Conservation (phyloP, 1,140 invertebrate genomes). For the Drosophila kurseongensis region DNA sequence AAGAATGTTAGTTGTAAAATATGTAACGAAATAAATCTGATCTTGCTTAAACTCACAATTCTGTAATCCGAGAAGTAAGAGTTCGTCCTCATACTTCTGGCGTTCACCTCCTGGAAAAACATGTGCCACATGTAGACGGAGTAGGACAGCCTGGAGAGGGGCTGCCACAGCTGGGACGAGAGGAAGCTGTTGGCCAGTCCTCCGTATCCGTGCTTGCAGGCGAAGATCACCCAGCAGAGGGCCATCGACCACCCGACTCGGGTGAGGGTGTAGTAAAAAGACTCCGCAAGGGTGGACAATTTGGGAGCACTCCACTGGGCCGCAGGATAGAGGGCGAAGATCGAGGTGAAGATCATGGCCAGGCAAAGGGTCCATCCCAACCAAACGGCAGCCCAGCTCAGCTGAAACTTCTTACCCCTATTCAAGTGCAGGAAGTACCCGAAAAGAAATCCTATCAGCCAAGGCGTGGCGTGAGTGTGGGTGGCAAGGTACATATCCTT, state of each 20-base stretch:
- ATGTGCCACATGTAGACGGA: constrained; percentile 85
- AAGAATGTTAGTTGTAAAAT: not conserved
- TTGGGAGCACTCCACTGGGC: constrained; percentile 49
- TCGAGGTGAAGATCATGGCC: constrained; percentile 58
- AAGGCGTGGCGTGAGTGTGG: constrained; percentile 57
- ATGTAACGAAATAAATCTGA: not conserved
- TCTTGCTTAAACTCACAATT: constrained; percentile 20
- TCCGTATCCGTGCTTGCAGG: constrained; percentile 88
- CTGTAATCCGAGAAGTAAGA: constrained; percentile 53
- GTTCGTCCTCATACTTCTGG: constrained; percentile 22
- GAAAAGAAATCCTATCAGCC: constrained; percentile 62
- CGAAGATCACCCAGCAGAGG: constrained; percentile 89
- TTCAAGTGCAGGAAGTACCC: constrained; percentile 59
- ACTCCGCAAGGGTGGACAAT: constrained; percentile 82
- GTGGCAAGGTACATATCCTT: constrained; percentile 53
- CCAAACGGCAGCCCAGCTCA: constrained; percentile 32
- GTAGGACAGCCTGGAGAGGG: constrained; percentile 85
- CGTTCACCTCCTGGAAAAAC: constrained; percentile 51
- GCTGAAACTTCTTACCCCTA: constrained; percentile 27
- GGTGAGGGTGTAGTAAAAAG: constrained; percentile 87
- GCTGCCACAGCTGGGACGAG: constrained; percentile 84
- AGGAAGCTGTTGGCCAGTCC: constrained; percentile 85
- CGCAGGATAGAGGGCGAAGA: constrained; percentile 72
- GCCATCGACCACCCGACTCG: constrained; percentile 87
- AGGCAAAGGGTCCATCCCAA: constrained; percentile 60